These are phyloP conservation scores for Pentalonia nigronervosa DNA, from an alignment of 1,140 invertebrate genomes.

Conservation along the genomic window DNA sequence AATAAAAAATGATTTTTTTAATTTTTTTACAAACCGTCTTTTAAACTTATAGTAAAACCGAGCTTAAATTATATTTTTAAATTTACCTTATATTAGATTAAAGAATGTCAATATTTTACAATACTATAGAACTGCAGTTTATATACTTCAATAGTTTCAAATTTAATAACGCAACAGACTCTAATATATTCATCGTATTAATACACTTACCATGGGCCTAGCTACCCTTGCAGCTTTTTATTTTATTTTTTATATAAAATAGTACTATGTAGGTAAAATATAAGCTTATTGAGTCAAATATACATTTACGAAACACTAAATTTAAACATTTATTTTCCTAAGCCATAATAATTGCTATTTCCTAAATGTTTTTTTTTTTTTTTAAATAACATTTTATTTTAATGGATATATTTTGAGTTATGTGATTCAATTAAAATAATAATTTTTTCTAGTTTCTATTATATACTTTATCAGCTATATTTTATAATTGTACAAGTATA, in stretches of 20 bases:
- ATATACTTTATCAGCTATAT: neutral
- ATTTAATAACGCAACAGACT: neutral
- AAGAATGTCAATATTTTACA: neutral
- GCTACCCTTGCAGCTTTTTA: too few relatives aligned
- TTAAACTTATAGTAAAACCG: neutral
- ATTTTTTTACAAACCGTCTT: too few relatives aligned
- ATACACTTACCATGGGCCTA: too few relatives aligned
- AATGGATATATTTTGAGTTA: neutral
- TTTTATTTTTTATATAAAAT: neutral
- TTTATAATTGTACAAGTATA: too few relatives aligned
- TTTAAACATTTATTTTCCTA: too few relatives aligned
- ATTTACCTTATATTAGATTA: neutral
- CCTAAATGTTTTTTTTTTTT: too few relatives aligned
- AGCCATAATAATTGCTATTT: neutral
- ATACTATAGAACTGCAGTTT: too few relatives aligned
- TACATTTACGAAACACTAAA: neutral
- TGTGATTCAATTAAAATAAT: too few relatives aligned
- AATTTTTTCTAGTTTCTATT: neutral
- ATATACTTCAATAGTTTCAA: neutral
- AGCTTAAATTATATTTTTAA: neutral
- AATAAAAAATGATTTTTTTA: too few relatives aligned
- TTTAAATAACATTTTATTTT: neutral
- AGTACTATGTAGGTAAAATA: neutral
- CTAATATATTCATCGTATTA: neutral
- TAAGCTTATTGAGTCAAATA: neutral